Evolutionary conservation across 64 coral and sea anemone genomes (phyloP).

Genomic region (Orbicella faveolata): DNA sequence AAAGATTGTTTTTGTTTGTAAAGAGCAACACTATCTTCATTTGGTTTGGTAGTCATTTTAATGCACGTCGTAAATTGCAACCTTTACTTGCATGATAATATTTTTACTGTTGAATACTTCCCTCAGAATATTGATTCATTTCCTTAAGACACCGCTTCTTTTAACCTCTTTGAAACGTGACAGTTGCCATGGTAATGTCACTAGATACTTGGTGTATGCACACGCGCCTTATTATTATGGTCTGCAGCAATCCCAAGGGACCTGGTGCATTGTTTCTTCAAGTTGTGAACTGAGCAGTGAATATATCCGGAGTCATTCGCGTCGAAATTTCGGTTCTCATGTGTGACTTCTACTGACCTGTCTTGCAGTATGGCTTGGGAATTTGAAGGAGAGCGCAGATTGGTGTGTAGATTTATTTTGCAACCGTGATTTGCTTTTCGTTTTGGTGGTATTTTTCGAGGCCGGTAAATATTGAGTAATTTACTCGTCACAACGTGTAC

Average conservation of each 20-base stretch:
- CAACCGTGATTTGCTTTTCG: slow-evolving; percentile 12
- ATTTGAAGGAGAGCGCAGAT: slow-evolving; percentile 37
- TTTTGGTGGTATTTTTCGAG: slow-evolving; percentile 6
- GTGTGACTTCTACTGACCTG: slow-evolving; percentile 30
- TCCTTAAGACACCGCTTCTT: too few relatives aligned
- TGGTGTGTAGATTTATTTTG: slow-evolving; percentile 46
- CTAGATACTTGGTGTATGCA: neutral
- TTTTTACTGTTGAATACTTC: too few relatives aligned
- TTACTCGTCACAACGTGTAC: slow-evolving; percentile 27
- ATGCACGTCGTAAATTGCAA: too few relatives aligned
- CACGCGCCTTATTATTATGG: slow-evolving; percentile 31
- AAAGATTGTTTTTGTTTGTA: too few relatives aligned
- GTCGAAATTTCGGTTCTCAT: neutral
- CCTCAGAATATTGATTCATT: too few relatives aligned
- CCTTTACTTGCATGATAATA: too few relatives aligned
- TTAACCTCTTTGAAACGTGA: neutral
- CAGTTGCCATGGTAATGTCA: slow-evolving; percentile 38
- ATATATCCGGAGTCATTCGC: neutral
- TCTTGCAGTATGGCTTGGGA: slow-evolving; percentile 28
- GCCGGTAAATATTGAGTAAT: slow-evolving; percentile 10
- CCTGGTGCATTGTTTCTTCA: slow-evolving; percentile 30
- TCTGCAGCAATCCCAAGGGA: slow-evolving; percentile 4
- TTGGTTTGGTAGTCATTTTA: too few relatives aligned
- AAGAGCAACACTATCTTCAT: too few relatives aligned
- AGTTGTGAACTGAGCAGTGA: slow-evolving; percentile 37